These are phyloP conservation scores for Drosophila anomelani DNA, from an alignment of 2,888 invertebrate species.

Conservation along the genomic window DNA sequence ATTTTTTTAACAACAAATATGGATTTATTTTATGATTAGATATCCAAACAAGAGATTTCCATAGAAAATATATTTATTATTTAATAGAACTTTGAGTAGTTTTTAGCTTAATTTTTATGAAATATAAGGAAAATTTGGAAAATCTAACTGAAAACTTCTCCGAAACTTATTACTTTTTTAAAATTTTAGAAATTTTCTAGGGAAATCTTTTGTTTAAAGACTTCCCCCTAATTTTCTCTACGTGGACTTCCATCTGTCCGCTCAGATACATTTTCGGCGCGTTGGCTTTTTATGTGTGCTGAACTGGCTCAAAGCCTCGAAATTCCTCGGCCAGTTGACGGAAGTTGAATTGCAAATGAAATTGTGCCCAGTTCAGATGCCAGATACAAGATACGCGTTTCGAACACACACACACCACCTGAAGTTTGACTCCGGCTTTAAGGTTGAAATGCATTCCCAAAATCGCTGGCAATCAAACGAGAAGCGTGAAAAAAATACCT, in stretches of 20 bases:
- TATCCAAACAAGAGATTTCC: too few species aligned
- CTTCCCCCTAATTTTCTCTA: not conserved
- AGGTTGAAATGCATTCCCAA: constrained; percentile 60
- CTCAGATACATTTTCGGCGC: constrained; percentile 22
- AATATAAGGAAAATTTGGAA: not conserved
- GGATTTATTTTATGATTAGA: not conserved
- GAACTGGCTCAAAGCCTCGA: constrained; percentile 48
- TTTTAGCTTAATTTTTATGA: not conserved
- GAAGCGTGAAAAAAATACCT: constrained; percentile 35
- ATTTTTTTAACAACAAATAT: not conserved
- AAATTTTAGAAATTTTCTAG: not conserved
- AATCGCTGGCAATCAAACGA: constrained; percentile 29
- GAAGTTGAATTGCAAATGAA: constrained; percentile 75
- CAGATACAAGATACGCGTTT: constrained; percentile 27
- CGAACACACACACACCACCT: constrained; percentile 29
- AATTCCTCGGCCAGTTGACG: constrained; percentile 62
- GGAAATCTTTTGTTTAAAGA: not conserved
- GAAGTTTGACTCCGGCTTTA: constrained; percentile 30
- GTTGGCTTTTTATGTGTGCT: constrained; percentile 18
- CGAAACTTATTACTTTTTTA: not conserved
- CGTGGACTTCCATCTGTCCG: constrained; percentile 15
- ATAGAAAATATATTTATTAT: too few species aligned
- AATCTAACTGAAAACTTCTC: not conserved
- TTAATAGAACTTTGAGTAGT: too few species aligned
- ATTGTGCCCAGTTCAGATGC: constrained; percentile 56